These are phyloP conservation scores for Chlorops oryzae DNA, from an alignment of 1,140 invertebrate genomes.

Conservation along the genomic window DNA sequence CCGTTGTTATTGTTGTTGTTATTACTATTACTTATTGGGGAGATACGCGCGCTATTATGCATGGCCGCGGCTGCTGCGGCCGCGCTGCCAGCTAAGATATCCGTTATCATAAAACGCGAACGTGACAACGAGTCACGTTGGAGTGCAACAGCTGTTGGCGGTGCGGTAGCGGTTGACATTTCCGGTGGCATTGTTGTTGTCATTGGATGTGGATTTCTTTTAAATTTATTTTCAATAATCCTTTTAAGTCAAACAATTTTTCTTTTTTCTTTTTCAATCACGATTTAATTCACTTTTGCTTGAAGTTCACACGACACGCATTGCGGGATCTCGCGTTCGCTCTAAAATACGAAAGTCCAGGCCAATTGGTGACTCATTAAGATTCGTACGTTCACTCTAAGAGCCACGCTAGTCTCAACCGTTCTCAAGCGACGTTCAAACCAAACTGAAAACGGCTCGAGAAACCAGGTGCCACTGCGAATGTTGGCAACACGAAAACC, in stretches of 20 bases:
- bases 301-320: no score
- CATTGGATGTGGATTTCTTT: conserved; percentile 28
- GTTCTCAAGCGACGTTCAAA: no score
- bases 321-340: no score
- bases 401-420: no score
- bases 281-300: background rate
- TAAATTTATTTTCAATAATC: conserved; percentile 2
- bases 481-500: no score
- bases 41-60: background rate
- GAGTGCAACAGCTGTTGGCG: conserved; percentile 40
- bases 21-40: background rate
- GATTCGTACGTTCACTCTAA: no score
- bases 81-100: conserved; percentile 61
- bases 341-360: no score
- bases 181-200: conserved; percentile 47
- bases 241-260: conserved; percentile 10
- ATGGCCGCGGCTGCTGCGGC: conserved; percentile 28
- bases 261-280: background rate
- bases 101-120: conserved; percentile 73
- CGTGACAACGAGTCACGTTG: conserved; percentile 52
- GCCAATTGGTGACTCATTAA: no score
- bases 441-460: no score
- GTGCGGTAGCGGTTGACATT: conserved; percentile 38
- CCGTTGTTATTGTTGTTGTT: conserved; percentile 17
- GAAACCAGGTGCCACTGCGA: no score